A percentile compares a stretch with the other conserved stretches of the same genome.
Conservation (phyloP, 2,113 vertebrate species). For the Sinocyclocheilus grahami region DNA sequence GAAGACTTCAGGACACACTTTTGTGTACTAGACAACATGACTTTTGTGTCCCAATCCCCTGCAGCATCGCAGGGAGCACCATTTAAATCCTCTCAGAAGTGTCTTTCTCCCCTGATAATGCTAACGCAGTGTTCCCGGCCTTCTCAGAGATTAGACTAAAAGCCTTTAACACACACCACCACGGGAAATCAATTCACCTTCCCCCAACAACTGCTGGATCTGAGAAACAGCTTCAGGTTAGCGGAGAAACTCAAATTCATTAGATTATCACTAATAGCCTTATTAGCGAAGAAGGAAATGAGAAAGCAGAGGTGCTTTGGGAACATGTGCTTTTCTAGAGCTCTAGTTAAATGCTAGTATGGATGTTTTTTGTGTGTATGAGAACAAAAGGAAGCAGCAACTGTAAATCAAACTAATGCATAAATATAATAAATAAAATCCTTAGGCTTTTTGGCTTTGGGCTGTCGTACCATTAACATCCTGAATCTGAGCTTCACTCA, state of each 20-base stretch:
- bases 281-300: conserved; percentile 18
- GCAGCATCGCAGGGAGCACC: background rate
- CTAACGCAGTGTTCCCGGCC: background rate
- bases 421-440: background rate
- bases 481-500: conserved; percentile 67
- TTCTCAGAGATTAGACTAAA: conserved; percentile 31
- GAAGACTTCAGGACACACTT: background rate
- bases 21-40: too few relatives aligned
- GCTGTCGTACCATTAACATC: background rate
- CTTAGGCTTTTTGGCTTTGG: background rate
- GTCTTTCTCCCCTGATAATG: background rate
- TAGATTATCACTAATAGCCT: conserved; percentile 13
- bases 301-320: background rate
- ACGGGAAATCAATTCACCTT: conserved; percentile 18
- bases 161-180: conserved; percentile 11
- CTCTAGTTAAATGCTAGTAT: background rate
- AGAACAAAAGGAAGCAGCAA: background rate
- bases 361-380: background rate
- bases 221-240: background rate
- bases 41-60: background rate
- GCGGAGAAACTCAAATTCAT: background rate
- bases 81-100: background rate
- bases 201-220: background rate
- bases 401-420: background rate
- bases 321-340: background rate